Evolutionary conservation across 2,888 invertebrate species (phyloP).

Genomic region (Rhingia rostrata): DNA sequence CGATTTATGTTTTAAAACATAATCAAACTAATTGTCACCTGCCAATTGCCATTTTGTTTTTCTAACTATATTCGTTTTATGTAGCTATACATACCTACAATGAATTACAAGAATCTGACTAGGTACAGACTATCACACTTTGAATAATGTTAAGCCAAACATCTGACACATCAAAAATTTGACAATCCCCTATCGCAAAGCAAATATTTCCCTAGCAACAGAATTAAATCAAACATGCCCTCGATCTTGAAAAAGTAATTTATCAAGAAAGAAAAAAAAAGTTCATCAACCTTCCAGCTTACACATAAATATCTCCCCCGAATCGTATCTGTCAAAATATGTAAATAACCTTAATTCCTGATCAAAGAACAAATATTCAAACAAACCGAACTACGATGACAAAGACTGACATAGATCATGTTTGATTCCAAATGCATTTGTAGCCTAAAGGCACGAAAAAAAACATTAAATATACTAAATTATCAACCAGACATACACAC

Average conservation of each 20-base stretch:
- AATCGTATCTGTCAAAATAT: slow-evolving; percentile 54
- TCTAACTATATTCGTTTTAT: no score
- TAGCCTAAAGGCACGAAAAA: slow-evolving; percentile 16
- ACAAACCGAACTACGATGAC: slow-evolving; percentile 8
- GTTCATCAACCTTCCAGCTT: slow-evolving; percentile 38
- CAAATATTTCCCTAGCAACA: background rate
- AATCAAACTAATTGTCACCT: no score
- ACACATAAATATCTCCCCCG: slow-evolving; percentile 5
- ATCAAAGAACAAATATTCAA: slow-evolving; percentile 24
- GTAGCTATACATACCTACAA: no score
- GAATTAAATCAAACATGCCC: background rate
- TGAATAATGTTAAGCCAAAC: no score
- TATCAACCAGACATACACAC: slow-evolving; percentile 6
- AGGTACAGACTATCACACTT: no score
- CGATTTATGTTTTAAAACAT: no score
- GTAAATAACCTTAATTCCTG: slow-evolving; percentile 62
- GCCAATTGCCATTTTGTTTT: no score
- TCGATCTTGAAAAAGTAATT: background rate
- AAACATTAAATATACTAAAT: slow-evolving; percentile 8
- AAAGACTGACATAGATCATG: slow-evolving; percentile 48
- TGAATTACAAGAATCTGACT: no score
- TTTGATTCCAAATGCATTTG: slow-evolving; percentile 29
- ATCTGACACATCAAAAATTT: no score
- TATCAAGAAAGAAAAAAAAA: background rate
- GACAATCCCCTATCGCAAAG: no score